A percentile compares a stretch with the other conserved stretches of the same genome.
These are phyloP conservation scores for Drosophila dunni DNA, from an alignment of 1,140 invertebrate species.

Conservation along the genomic window DNA sequence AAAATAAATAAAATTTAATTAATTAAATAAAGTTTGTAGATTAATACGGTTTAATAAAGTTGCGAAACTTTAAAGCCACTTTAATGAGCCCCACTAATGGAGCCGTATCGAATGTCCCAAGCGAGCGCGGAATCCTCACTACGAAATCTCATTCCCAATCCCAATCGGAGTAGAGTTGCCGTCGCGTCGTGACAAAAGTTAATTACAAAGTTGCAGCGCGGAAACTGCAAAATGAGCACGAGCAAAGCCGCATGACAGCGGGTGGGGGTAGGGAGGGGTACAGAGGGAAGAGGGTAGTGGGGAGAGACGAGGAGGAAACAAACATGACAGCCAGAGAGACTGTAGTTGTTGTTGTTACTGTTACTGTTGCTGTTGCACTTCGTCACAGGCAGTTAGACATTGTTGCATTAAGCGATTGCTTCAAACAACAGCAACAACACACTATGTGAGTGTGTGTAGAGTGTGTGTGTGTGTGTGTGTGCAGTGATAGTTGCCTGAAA, in stretches of 20 bases:
- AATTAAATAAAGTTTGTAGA: slow-evolving; percentile 29
- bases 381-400: slow-evolving; percentile 74
- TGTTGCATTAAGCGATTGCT: slow-evolving; percentile 54
- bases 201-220: slow-evolving; percentile 79
- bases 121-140: slow-evolving; percentile 22
- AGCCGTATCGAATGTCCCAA: slow-evolving; percentile 24
- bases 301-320: neutral
- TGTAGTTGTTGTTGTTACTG: neutral
- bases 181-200: slow-evolving; percentile 77
- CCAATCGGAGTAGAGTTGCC: slow-evolving; percentile 33
- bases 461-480: slow-evolving; percentile 2
- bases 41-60: slow-evolving; percentile 2
- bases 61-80: slow-evolving; percentile 4
- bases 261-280: neutral
- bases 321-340: slow-evolving; percentile 48
- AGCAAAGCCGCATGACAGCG: slow-evolving; percentile 44
- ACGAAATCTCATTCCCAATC: slow-evolving; percentile 10
- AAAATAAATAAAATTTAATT: slow-evolving; percentile 34
- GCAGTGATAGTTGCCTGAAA: slow-evolving; percentile 31
- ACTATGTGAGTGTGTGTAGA: slow-evolving; percentile 41
- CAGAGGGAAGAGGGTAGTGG: neutral
- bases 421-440: neutral
- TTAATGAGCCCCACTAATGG: slow-evolving; percentile 32
- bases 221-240: slow-evolving; percentile 74
- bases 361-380: slow-evolving; percentile 37